A percentile compares a stretch with the other conserved stretches of the same genome.
Evolutionary conservation across 2,888 invertebrate genomes (phyloP).

Genomic region (Anarsia innoxiella): DNA sequence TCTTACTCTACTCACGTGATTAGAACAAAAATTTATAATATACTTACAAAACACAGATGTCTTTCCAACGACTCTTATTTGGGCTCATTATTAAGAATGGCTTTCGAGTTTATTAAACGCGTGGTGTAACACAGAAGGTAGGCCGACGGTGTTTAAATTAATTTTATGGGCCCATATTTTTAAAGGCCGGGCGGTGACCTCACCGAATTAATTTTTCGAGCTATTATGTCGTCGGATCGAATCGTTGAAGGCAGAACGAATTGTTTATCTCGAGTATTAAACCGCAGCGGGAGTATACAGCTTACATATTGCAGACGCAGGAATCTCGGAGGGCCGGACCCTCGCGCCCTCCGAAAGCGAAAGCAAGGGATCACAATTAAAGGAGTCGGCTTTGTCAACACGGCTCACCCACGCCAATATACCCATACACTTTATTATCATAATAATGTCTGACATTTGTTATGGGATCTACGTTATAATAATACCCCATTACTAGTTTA

Average conservation of each 20-base stretch:
- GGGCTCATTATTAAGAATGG: constrained; percentile 16
- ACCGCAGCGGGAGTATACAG: constrained; percentile 46
- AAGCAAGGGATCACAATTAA: constrained; percentile 47
- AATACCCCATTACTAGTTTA: constrained; percentile 11
- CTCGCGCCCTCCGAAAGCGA: constrained; percentile 32
- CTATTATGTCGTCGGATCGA: constrained; percentile 48
- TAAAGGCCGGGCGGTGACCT: constrained; percentile 40
- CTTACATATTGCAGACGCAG: constrained; percentile 50
- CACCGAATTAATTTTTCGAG: constrained; percentile 52
- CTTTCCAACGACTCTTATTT: constrained; percentile 14
- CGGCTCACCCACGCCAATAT: constrained; percentile 25
- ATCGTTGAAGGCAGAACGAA: constrained; percentile 59
- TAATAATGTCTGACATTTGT: constrained; percentile 22
- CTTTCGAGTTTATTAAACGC: constrained; percentile 21
- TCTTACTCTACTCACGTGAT: constrained; percentile 18
- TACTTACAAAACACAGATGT: constrained; percentile 18
- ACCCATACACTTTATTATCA: constrained; percentile 29
- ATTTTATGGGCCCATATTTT: constrained; percentile 27
- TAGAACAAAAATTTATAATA: constrained; percentile 22
- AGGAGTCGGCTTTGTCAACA: constrained; percentile 52
- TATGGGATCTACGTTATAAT: constrained; percentile 15
- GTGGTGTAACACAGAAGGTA: constrained; percentile 22
- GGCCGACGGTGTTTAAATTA: constrained; percentile 23
- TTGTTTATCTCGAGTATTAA: constrained; percentile 62
- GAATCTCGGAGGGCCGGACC: constrained; percentile 34